Base-by-base conservation (phyloP, 2,888 invertebrate species). In the Anaspis maculata region DNA sequence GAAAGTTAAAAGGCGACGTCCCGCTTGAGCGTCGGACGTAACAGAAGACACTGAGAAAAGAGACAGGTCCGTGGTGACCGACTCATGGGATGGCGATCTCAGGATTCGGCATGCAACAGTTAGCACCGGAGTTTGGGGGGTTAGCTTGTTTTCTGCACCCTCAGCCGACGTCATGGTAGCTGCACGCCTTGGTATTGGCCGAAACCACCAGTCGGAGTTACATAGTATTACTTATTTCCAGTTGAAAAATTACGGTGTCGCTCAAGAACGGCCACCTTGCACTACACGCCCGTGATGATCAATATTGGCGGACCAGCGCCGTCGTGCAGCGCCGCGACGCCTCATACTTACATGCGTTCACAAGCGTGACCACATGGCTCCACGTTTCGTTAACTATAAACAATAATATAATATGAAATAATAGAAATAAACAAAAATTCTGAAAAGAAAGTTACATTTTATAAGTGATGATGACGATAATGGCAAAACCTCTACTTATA, bases 11-110 rank as follows among this genome's bases (percentile, higher is more conserved):
- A 74, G 56, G 40, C 62, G 48, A 31, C 63, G 45, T 15, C 58
- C 59, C 11, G 66, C 63, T 37, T 70, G 64, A 9, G 62, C 61
- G 34, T 75, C 73, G n/a, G 74, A 74, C 3, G 70, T 66, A 16
- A 72, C 73, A 10, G 74, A 73, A 4, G 74, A 74, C 39, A 76
- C 75, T 21, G 85, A 84, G 66, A 86, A 83, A 37, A 86, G 67
- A 1, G 85, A 86, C 31, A 87, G 67, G 62, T 87, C 86, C 0
- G 86, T 87, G 9, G 84, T 84, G 49, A 87, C 83, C 11, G 84
- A 84, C 66, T 88, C 87, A 65, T 84, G 85, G 11, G 84, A 85
- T 3, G 86, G 86, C 2, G 86, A 86, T 30, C 86, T 73, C 41
- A 79, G 60, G 67, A 79, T 77, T 39, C 81, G 76, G 54, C 76